Evolutionary conservation across 2,113 vertebrate species (phyloP).

Genomic region (Damaliscus lunatus): DNA sequence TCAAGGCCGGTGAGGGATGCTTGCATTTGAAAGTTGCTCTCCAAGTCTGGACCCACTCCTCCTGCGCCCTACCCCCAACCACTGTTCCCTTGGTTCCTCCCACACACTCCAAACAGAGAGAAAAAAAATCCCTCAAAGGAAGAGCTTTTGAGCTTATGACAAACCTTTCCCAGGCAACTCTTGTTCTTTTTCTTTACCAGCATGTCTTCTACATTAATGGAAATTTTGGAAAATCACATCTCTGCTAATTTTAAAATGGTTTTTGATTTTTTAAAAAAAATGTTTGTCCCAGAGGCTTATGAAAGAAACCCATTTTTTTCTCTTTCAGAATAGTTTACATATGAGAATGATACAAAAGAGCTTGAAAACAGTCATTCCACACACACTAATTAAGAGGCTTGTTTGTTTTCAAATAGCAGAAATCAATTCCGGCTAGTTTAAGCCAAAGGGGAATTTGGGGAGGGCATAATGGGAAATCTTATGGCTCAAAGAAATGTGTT

Average conservation of each 20-base stretch:
- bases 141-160: neutral
- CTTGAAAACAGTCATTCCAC: neutral
- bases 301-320: neutral
- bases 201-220: neutral
- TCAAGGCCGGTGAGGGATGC: neutral
- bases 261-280: neutral
- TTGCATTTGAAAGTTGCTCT: neutral
- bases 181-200: neutral
- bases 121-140: neutral
- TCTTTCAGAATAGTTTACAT: neutral
- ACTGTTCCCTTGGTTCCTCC: neutral
- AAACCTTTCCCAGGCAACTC: neutral
- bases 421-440: neutral
- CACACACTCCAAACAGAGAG: neutral
- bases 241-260: neutral
- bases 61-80: accelerated
- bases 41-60: accelerated
- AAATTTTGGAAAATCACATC: neutral
- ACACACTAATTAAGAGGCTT: neutral
- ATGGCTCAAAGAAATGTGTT: neutral
- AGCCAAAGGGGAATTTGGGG: neutral
- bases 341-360: neutral
- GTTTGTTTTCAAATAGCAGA: neutral
- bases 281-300: neutral
- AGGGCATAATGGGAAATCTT: neutral